Evolutionary conservation across 2,797 vertebrate genomes (phyloP), one percentile per base, ranked within the genome.

Genomic region (Sarcophilus harrisii): DNA sequence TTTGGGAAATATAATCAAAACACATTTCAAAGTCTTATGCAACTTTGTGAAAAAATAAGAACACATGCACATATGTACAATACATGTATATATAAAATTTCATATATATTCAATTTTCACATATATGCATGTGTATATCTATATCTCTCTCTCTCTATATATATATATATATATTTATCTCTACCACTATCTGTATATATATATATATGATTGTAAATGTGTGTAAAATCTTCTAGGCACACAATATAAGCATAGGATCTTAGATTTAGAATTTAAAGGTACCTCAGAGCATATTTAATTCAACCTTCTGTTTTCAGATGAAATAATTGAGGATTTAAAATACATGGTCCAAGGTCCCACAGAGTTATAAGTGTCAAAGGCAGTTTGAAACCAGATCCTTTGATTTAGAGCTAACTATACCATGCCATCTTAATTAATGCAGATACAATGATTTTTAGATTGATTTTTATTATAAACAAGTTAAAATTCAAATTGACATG

Each of bases 401-500:
- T 73, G 5, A 66, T 66, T 18, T 66, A n/a, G 62, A 66, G 14
- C 14, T 66, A n/a, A 66, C 5, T 66, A 5, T 18, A n/a, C 62
- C 62, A n/a, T 66, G 21, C 32, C 62, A 66, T n/a, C 29, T 62
- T 62, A 62, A n/a, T 66, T 66, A 66, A 66, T n/a, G 30, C 30
- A 62, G 1, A 30, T 32, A 13, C 30, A n/a, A n/a, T 66, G 62
- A 38, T n/a, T 66, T 66, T 32, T 62, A 62, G 30, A 1, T 14
- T 66, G 38, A 21, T 38, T 62, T 52, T 6, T 91, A 5, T 58
- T 90, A 18, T 93, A 96, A 91, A 92, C 66, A 90, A 93, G 38
- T 32, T 93, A 62, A 27, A 3, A 92, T 73, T 91, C n/a, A 91
- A 91, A n/a, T n/a, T 28, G n/a, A 96, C 93, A n/a, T 5, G 91